Evolutionary conservation across 35 echinoderm and acorn worm species (phyloP).

Genomic region (Apostichopus parvimensis): DNA sequence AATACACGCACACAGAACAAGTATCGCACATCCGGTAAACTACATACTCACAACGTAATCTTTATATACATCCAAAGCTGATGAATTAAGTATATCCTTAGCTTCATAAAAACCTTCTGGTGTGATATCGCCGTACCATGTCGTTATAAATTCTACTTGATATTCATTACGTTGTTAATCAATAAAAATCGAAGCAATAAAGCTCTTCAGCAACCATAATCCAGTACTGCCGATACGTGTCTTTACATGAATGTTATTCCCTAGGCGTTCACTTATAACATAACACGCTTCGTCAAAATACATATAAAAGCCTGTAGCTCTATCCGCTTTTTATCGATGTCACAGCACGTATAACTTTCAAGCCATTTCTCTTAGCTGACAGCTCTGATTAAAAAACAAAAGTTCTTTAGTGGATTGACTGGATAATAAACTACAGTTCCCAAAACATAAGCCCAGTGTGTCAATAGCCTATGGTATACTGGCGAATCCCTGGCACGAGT

Average conservation of each 20-base stretch:
- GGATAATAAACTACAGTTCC: no score
- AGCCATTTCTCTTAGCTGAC: background rate
- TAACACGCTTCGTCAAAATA: background rate
- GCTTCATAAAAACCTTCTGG: background rate
- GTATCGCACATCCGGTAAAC: background rate
- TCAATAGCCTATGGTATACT: background rate
- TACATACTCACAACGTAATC: background rate
- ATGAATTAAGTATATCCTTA: background rate
- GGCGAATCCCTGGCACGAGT: no score
- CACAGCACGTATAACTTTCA: background rate
- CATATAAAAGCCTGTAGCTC: background rate
- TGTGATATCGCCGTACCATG: background rate
- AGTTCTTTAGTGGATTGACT: background rate
- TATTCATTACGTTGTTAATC: background rate
- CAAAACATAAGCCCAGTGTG: no score
- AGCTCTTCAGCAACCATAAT: constrained; percentile 1
- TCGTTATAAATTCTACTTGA: background rate
- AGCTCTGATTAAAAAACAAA: background rate
- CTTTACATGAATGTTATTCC: constrained; percentile 6
- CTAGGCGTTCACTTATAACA: background rate
- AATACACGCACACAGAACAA: background rate
- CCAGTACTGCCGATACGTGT: background rate
- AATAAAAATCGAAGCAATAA: constrained; percentile 19
- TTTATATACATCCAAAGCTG: background rate
- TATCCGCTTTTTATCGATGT: background rate